These are phyloP conservation scores for Bucorvus abyssinicus DNA, from an alignment of 2,797 vertebrate species.

Conservation along the genomic window DNA sequence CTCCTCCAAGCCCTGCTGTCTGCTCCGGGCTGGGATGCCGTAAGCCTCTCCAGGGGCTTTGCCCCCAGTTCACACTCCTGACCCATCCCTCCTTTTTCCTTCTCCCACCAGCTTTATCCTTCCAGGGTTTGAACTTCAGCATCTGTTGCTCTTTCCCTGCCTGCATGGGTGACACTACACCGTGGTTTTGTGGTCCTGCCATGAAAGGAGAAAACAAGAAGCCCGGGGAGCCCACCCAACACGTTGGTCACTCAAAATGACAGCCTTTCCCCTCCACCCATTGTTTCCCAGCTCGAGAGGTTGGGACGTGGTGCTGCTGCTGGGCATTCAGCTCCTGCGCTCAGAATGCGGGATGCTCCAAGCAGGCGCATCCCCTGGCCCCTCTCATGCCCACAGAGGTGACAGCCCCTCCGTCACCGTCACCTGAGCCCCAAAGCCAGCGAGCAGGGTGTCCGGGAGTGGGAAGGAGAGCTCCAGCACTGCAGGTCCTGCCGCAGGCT, in stretches of 20 bases:
- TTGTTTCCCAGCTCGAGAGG: no score
- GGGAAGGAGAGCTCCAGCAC: neutral
- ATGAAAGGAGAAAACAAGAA: neutral
- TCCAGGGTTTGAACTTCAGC: neutral
- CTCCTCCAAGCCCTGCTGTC: neutral
- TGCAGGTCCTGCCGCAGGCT: neutral
- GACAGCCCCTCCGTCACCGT: neutral
- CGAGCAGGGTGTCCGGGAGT: neutral
- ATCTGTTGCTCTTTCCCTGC: no score
- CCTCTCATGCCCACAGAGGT: neutral
- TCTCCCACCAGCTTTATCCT: neutral
- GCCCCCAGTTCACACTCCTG: neutral
- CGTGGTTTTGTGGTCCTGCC: neutral
- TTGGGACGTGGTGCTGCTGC: neutral
- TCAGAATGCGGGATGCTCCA: neutral
- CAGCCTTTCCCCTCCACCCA: neutral
- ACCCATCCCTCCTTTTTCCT: neutral
- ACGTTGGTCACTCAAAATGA: neutral
- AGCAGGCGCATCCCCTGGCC: rapidly evolving
- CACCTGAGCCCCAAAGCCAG: neutral
- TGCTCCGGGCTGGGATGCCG: neutral
- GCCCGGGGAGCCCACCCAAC: neutral
- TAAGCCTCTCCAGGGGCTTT: neutral
- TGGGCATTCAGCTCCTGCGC: neutral
- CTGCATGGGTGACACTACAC: neutral